phyloP scores from a whole-genome alignment of 2,888 invertebrate genomes.

The Empis stercorea region DNA sequence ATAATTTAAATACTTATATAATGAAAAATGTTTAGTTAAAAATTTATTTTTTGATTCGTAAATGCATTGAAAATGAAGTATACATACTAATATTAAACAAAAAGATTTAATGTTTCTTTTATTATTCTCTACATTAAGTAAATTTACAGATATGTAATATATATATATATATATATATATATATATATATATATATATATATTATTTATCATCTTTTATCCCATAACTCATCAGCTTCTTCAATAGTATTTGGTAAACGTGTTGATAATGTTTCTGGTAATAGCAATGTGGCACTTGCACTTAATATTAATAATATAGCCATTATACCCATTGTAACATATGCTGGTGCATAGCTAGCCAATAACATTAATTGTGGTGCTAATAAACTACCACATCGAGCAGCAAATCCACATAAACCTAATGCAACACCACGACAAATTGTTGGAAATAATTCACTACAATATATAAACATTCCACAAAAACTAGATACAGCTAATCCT shows the following conservation, averaged over 20 bases:
- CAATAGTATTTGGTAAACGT: conserved; percentile 15
- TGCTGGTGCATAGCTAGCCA: conserved; percentile 18
- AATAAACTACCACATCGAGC: conserved; percentile 38
- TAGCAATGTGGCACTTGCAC: conserved; percentile 15
- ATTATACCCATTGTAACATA: conserved; percentile 15
- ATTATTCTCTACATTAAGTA: no score
- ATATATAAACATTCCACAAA: conserved; percentile 35
- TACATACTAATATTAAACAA: no score
- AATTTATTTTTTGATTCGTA: no score
- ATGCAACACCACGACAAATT: conserved; percentile 28
- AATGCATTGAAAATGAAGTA: no score
- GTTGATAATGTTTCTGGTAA: conserved; percentile 17
- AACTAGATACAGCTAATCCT: conserved; percentile 35
- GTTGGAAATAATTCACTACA: conserved; percentile 34
- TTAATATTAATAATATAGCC: conserved; percentile 11
- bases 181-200: no score
- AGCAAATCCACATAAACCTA: conserved; percentile 38
- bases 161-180: no score
- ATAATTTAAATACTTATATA: no score
- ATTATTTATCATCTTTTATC: conserved; percentile 4
- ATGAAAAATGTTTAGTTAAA: no score
- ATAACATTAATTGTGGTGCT: conserved; percentile 31
- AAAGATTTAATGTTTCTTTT: no score
- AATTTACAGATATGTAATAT: no score
- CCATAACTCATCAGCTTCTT: conserved; percentile 16